phyloP scores from a whole-genome alignment of 1,140 invertebrate species.

The Cyclina sinensis region DNA sequence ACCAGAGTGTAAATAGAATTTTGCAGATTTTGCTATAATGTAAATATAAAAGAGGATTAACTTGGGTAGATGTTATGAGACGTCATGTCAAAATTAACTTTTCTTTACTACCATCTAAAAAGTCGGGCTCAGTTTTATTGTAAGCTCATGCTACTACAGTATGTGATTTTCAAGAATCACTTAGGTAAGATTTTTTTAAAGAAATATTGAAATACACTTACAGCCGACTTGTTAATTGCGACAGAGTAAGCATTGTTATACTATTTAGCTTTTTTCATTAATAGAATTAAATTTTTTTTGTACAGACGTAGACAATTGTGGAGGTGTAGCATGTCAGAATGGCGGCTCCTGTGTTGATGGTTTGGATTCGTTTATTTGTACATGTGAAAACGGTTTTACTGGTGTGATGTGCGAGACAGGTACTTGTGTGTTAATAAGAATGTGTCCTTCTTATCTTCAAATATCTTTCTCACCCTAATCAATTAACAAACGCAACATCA shows the following conservation, averaged over 20 bases:
- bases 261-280: background rate
- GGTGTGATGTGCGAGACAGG: slow-evolving; percentile 23
- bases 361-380: background rate
- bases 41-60: no score
- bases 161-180: no score
- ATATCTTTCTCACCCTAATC: background rate
- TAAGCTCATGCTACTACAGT: no score
- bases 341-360: slow-evolving; percentile 7
- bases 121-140: no score
- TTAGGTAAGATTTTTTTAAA: no score
- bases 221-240: background rate
- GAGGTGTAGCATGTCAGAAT: slow-evolving; percentile 3
- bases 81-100: no score
- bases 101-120: no score
- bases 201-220: background rate
- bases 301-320: slow-evolving; percentile 42
- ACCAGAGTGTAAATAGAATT: background rate
- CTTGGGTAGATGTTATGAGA: no score
- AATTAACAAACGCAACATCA: no score
- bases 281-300: background rate
- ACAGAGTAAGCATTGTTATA: background rate
- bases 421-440: background rate
- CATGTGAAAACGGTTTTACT: slow-evolving; percentile 8
- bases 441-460: no score
- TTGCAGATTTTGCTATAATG: background rate